phyloP scores from a whole-genome alignment of 2,888 invertebrate genomes.

The Napeogenes inachia region DNA sequence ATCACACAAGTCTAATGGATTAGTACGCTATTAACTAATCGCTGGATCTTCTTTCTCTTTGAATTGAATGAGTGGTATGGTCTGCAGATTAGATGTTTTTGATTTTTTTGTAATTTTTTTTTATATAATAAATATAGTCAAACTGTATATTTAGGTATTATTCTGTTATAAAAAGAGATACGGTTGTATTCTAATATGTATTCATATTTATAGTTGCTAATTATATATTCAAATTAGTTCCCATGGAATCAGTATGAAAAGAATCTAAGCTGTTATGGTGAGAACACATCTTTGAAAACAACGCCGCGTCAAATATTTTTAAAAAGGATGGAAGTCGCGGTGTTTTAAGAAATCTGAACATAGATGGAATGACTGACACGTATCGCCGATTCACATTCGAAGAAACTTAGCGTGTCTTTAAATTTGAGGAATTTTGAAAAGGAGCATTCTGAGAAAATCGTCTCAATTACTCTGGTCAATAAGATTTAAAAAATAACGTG shows the following conservation, averaged over 20 bases:
- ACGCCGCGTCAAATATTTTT: constrained; percentile 68
- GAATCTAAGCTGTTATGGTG: constrained; percentile 44
- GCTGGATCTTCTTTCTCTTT: constrained; percentile 20
- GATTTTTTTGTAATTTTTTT: too few species aligned
- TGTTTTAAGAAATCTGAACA: constrained; percentile 68
- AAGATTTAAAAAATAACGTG: constrained; percentile 12
- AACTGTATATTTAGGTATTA: too few species aligned
- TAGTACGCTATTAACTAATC: constrained; percentile 39
- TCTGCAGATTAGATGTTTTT: not conserved
- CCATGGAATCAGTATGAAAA: constrained; percentile 48
- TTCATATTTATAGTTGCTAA: not conserved
- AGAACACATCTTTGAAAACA: constrained; percentile 48
- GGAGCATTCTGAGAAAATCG: constrained; percentile 43
- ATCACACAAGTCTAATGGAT: constrained; percentile 42
- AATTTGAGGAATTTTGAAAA: constrained; percentile 55
- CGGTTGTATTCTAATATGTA: not conserved
- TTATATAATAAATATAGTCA: too few species aligned
- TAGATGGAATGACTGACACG: constrained; percentile 73
- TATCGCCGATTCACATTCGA: constrained; percentile 58
- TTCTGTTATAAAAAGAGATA: not conserved
- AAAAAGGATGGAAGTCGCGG: constrained; percentile 51
- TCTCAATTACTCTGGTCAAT: constrained; percentile 35
- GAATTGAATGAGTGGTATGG: constrained; percentile 12
- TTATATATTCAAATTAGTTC: constrained; percentile 35
- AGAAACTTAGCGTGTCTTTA: constrained; percentile 53